A percentile compares a stretch with the other conserved stretches of the same genome.
phyloP scores from a whole-genome alignment of 2,888 invertebrate genomes.

The Diadegma fenestrale region DNA sequence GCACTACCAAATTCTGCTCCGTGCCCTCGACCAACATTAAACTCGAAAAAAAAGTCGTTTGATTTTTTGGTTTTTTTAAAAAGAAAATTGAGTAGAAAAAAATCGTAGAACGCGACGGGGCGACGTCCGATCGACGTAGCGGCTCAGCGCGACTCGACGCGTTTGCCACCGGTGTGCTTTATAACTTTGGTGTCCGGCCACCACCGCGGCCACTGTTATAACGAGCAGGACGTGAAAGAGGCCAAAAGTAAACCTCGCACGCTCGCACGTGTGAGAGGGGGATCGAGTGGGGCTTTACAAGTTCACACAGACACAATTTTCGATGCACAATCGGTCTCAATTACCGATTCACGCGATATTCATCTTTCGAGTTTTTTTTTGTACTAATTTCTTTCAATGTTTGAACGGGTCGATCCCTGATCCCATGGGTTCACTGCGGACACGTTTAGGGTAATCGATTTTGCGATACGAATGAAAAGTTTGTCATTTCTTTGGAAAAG shows the following conservation, averaged over 20 bases:
- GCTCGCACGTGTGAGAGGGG: slow-evolving; percentile 53
- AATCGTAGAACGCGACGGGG: slow-evolving; percentile 72
- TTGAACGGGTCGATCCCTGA: not conserved
- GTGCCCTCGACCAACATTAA: not conserved
- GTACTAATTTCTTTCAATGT: no score
- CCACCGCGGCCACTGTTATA: slow-evolving; percentile 60
- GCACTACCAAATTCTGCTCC: not conserved
- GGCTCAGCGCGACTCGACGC: slow-evolving; percentile 78
- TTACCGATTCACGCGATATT: no score
- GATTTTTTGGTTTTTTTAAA: not conserved
- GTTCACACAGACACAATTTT: slow-evolving; percentile 11
- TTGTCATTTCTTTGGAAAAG: no score
- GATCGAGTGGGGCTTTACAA: slow-evolving; percentile 54
- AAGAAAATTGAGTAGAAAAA: not conserved
- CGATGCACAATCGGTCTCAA: slow-evolving; percentile 5
- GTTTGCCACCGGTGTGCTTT: slow-evolving; percentile 80
- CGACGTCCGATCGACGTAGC: slow-evolving; percentile 80
- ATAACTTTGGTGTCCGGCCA: slow-evolving; percentile 80
- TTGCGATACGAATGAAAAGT: no score
- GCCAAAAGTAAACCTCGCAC: slow-evolving; percentile 76
- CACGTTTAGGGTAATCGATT: no score
- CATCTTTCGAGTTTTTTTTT: no score
- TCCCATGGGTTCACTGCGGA: no score
- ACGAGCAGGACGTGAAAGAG: slow-evolving; percentile 75
- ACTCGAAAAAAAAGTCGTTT: slow-evolving; percentile 3